Evolutionary conservation across 2,797 vertebrate species (phyloP).

Genomic region (Chelmon rostratus): DNA sequence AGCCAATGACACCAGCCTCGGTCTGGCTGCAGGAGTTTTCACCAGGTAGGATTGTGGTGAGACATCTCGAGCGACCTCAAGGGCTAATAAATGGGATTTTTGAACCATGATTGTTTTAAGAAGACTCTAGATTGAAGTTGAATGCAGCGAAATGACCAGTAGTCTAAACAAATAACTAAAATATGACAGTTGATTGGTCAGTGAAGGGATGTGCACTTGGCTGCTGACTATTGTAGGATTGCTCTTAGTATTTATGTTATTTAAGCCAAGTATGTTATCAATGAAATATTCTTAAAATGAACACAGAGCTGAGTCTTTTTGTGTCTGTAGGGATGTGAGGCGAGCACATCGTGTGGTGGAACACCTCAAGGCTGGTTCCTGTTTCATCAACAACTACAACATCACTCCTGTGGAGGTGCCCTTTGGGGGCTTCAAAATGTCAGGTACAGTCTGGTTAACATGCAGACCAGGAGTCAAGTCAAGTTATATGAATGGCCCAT

Average conservation of each 20-base stretch:
- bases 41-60: constrained; percentile 86
- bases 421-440: constrained; percentile 96
- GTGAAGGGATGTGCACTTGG: not conserved
- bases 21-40: constrained; percentile 95
- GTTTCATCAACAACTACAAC: constrained; percentile 99
- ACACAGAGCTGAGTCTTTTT: not conserved
- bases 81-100: not conserved
- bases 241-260: not conserved
- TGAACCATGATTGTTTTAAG: not conserved
- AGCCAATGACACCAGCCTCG: constrained; percentile 91
- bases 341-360: constrained; percentile 94
- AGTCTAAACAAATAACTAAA: not conserved
- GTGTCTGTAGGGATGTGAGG: constrained; percentile 88
- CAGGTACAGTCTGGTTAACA: constrained; percentile 84
- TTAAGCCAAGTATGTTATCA: not conserved
- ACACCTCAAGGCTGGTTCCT: constrained; percentile 93
- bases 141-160: not conserved
- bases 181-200: not conserved
- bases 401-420: constrained; percentile 95
- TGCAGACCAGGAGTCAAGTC: not conserved
- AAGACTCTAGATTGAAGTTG: not conserved
- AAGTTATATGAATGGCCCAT: not conserved
- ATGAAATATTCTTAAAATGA: not conserved
- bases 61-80: not conserved
- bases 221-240: not conserved